A percentile compares a stretch with the other conserved stretches of the same genome.
These are phyloP conservation scores for Apistogramma diplotaenia DNA, from an alignment of 2,113 vertebrate species.

Conservation along the genomic window DNA sequence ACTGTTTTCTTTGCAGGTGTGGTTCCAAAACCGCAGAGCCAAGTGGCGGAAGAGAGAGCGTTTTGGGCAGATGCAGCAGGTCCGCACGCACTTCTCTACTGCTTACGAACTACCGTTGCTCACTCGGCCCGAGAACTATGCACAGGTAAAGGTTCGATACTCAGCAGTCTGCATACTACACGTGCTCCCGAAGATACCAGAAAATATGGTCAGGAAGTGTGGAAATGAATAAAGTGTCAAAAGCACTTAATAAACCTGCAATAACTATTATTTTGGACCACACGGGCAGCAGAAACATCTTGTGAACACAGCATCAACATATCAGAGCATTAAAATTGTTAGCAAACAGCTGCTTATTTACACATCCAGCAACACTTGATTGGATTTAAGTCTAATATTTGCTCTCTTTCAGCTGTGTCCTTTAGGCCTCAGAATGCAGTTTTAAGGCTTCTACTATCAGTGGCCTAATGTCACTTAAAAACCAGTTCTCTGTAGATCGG, in stretches of 20 bases:
- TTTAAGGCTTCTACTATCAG: background rate
- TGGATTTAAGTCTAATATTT: background rate
- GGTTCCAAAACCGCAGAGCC: constrained; percentile 95
- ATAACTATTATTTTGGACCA: background rate
- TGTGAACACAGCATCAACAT: background rate
- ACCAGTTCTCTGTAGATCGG: background rate
- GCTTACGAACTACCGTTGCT: constrained; percentile 92
- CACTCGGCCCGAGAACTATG: constrained; percentile 91
- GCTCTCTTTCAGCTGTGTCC: background rate
- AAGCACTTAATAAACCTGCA: background rate
- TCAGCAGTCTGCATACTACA: background rate
- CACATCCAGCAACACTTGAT: background rate
- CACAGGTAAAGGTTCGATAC: constrained; percentile 80
- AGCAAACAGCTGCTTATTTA: background rate
- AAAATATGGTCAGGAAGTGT: background rate
- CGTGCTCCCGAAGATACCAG: background rate
- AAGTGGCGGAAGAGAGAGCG: constrained; percentile 96
- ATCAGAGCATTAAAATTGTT: background rate
- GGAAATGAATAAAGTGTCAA: background rate
- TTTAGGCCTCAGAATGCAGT: background rate
- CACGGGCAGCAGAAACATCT: background rate
- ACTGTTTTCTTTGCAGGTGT: constrained; percentile 79
- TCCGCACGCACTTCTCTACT: constrained; percentile 92
- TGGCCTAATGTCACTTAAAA: background rate
- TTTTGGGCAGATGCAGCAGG: constrained; percentile 97